These are phyloP conservation scores for Liopterus haemorrhoidalis DNA, from an alignment of 2,888 invertebrate species.

Conservation along the genomic window DNA sequence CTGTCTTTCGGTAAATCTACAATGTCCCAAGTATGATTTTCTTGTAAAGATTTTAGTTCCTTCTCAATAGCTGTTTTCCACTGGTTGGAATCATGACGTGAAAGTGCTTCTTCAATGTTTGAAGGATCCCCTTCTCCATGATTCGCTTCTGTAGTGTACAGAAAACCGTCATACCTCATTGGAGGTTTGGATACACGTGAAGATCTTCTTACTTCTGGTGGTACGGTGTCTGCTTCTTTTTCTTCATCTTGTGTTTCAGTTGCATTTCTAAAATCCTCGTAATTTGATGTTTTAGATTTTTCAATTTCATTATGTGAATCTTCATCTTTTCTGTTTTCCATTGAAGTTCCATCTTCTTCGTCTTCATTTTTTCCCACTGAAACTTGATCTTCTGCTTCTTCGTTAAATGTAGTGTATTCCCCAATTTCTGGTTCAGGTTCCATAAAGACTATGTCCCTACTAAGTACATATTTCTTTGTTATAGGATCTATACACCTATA, in stretches of 20 bases:
- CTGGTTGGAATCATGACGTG: slow-evolving; percentile 2
- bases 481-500: slow-evolving; percentile 8
- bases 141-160: too few relatives aligned
- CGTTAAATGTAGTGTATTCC: neutral
- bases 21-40: slow-evolving; percentile 25
- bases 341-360: slow-evolving; percentile 17
- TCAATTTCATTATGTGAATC: neutral
- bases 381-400: neutral
- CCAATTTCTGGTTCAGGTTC: neutral
- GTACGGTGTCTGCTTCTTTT: slow-evolving; percentile 10
- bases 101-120: slow-evolving; percentile 4
- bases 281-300: slow-evolving; percentile 18
- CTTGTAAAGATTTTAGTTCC: slow-evolving; percentile 21
- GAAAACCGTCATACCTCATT: slow-evolving; percentile 22
- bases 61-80: slow-evolving; percentile 28
- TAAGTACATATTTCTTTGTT: neutral
- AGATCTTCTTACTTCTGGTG: slow-evolving; percentile 25
- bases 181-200: slow-evolving; percentile 22
- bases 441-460: neutral
- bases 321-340: slow-evolving; percentile 9
- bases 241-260: too few relatives aligned
- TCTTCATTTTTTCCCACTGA: slow-evolving; percentile 13
- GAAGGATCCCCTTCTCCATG: neutral
- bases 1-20: slow-evolving; percentile 18
- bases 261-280: slow-evolving; percentile 19